phyloP scores from a whole-genome alignment of 2,888 invertebrate species.

The Cheilosia impressa region DNA sequence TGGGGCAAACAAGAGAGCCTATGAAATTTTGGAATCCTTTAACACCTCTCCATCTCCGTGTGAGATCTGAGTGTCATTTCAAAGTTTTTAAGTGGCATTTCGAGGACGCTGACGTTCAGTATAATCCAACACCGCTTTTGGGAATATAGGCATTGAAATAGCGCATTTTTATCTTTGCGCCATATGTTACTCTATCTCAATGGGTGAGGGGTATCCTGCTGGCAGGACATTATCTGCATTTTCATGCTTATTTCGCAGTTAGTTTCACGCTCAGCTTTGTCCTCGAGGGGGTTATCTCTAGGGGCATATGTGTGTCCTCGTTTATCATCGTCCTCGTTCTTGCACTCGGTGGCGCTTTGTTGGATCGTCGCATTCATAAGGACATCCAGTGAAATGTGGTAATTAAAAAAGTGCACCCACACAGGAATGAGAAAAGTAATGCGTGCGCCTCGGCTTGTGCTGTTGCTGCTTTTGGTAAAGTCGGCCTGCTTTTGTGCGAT shows the following conservation, averaged over 20 bases:
- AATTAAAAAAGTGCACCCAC: slow-evolving; percentile 72
- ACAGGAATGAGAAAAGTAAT: slow-evolving; percentile 37
- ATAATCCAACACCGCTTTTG: slow-evolving; percentile 4
- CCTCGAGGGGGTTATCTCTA: slow-evolving; percentile 55
- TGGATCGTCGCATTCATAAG: slow-evolving; percentile 20
- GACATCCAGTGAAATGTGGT: slow-evolving; percentile 62
- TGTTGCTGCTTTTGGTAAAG: slow-evolving; percentile 13
- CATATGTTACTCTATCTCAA: slow-evolving; percentile 57
- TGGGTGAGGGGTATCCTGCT: slow-evolving; percentile 15
- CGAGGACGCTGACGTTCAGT: slow-evolving; percentile 38
- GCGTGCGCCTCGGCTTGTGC: slow-evolving; percentile 19
- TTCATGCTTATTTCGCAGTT: slow-evolving; percentile 63
- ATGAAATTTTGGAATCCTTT: slow-evolving; percentile 27
- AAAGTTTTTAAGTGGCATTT: slow-evolving; percentile 60
- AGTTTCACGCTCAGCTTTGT: slow-evolving; percentile 50
- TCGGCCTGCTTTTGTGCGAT: slow-evolving; percentile 31
- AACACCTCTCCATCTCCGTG: slow-evolving; percentile 16
- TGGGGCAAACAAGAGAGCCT: not conserved
- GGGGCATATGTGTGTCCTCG: slow-evolving; percentile 54
- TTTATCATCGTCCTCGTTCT: slow-evolving; percentile 16
- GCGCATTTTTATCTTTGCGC: slow-evolving; percentile 40
- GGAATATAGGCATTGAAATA: slow-evolving; percentile 22
- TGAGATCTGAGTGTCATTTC: not conserved
- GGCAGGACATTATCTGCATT: slow-evolving; percentile 57
- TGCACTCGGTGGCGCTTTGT: slow-evolving; percentile 4